Evolutionary conservation across 2,797 vertebrate genomes (phyloP), one percentile per base, ranked within the genome.

Genomic region (Phataginus tricuspis): DNA sequence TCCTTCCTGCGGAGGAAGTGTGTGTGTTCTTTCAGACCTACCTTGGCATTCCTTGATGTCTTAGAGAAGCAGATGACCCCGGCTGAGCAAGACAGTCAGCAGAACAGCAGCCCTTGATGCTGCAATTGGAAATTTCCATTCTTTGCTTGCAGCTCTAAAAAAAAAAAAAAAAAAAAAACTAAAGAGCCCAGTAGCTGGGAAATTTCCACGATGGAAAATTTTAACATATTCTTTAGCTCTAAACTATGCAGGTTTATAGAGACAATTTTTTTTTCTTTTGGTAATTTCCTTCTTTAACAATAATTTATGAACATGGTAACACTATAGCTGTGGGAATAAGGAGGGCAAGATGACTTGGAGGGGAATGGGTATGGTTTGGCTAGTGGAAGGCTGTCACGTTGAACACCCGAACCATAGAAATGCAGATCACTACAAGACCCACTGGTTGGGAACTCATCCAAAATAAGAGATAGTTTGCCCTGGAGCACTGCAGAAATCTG

Each of bases 41-140:
- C 98, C 98, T 98, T 98, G 97, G 98, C 98, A 98, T 98, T 98
- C 98, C 98, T 98, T 98, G 98, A 97, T 97, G 98, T 98, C 98
- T 98, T 98, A 93, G 98, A 98, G 98, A 97, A 98, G 98, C 98
- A 98, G 98, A 98, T 98, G 98, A 98, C 98, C 98, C 98, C 71
- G 86, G 98, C 98, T 97, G 97, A 98, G 98, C 97, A 94, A 98
- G 98, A 97, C 97, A 97, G 98, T 98, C 98, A 98, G 98, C 98
- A 98, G 97, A 98, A 98, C 97, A 98, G 97, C 98, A 98, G 98
- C 97, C 97, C 98, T 98, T 97, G 98, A 98, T 98, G 98, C 98
- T 98, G 98, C 98, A 97, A 98, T 98, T 98, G 98, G 98, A 99
- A 99, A 98, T 98, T 99, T 99, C 98, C 98, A 99, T 99, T 98